Base-by-base conservation (phyloP, 2,113 vertebrate species). In the Alectura lathami region DNA sequence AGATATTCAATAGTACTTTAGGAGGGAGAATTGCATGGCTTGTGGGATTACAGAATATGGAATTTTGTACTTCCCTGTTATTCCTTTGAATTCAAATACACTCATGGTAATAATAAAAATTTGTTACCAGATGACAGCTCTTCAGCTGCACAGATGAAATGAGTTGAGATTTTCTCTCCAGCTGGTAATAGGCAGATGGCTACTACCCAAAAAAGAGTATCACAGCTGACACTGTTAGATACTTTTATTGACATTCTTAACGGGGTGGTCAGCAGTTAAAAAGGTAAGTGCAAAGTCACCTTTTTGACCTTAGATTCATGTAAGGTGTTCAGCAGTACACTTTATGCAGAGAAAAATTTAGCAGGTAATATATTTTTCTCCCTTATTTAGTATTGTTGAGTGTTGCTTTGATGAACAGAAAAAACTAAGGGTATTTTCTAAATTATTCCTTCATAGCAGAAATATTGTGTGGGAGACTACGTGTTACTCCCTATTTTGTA, bases 21-120 rank as follows among this genome's bases (percentile, higher is more conserved):
- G 80, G 90, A 79, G 66, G 73, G 88, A 78, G 93, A 95, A 94
- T 70, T 84, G 62, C 73, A 68, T 0, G 3, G 64, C 90, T 93
- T 90, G 73, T 90, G 92, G 86, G 95, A 95, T 90, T 96, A 79
- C 57, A 90, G 95, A 95, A 90, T 96, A 82, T 75, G 86, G 83
- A 94, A 72, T 90, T 95, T 82, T 94, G 60, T 78, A 54, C 94
- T 93, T 96, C 83, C 83, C 88, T 69, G 64, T 94, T 88, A 95
- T 96, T 96, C 86, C 53, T 88, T 83, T 63, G 66, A 91, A 90
- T 95, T 93, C 88, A 96, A 92, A 90, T 79, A 64, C 64, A 73
- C 93, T 96, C 95, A 59, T 93, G 88, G 51, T 27, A 90, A 73
- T 54, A 77, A 86, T 96, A 95, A 95, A 90, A 96, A 88, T 95